Evolutionary conservation across 2,113 vertebrate genomes (phyloP), one percentile per base, ranked within the genome.

Genomic region (Balaeniceps rex): DNA sequence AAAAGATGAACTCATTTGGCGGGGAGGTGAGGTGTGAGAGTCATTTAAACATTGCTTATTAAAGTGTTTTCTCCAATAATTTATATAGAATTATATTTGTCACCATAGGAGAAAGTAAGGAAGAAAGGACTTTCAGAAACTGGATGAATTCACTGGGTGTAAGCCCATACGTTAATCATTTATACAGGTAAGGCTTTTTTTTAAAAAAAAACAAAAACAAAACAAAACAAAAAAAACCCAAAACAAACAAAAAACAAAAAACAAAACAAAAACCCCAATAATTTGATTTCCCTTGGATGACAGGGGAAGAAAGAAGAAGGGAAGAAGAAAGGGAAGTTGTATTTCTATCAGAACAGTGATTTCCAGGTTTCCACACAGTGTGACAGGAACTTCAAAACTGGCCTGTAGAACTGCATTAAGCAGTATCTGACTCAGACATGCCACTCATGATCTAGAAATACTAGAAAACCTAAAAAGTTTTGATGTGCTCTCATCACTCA

Each of bases 61-160:
- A 5, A 71, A 68, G 14, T 71, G 9, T 76, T 84, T 85, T 83
- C 54, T 83, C 71, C 21, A 68, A 36, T 94, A 87, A 96, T 93
- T 97, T 96, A 83, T 14, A 66, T 28, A 51, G 52, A 94, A 47
- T 92, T 97, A 2, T 93, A 55, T 96, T 94, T 95, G 70, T 95
- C 57, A 55, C 88, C 68, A 17, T 97, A 99, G 99, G 98, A 76
- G 99, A 99, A 97, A 98, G 99, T 91, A 99, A 98, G 14, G 99
- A 99, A 93, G 99, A 99, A 96, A 98, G 98, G 92, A 99, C 99
- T 24, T 99, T 99, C 96, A 98, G 99, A 78, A 99, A 99, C 97
- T 99, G 99, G 99, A 99, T 99, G 98, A 99, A 99, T 98, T 99
- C 99, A 47, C 97, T 99, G 96, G 99, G 99, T 17, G 99, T 99